Base-by-base conservation (phyloP, 2,113 vertebrate species). In the Tiliqua scincoides region DNA sequence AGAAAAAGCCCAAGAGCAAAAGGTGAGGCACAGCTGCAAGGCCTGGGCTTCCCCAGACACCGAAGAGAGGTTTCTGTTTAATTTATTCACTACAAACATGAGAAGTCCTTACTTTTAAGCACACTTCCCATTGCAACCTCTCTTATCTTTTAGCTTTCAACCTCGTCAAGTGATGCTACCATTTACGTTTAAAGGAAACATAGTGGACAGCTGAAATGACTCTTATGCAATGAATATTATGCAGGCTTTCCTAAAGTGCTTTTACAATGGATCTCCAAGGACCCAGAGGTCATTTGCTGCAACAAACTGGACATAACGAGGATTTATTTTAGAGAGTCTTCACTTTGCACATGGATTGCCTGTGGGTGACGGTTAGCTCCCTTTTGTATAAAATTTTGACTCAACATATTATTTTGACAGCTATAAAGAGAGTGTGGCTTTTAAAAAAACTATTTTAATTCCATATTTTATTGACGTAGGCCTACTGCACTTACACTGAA, bases 221-320 rank as follows among this genome's bases (percentile, higher is more conserved):
- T 94, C 82, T 78, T 85, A 88, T 87, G 59, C 67, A 85, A 75
- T 65, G 76, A 74, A 90, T 54, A 59, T 89, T 89, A 77, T 86
- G 82, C 89, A 92, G 89, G 27, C 89, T 91, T 86, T 88, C 84
- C 70, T 73, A 91, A 93, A 95, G 84, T 79, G 87, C 87, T 93
- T 88, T 92, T 93, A 92, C 84, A 88, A 94, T 89, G 78, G 75
- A 83, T 91, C 94, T 77, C 93, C 79, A 89, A 83, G 93, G 91
- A 93, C 88, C 82, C 91, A 92, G 80, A 70, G 86, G 92, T 91
- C 82, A 85, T 70, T 85, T 89, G 74, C 90, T 90, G 75, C 91
- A 85, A 71, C 94, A 87, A 92, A 94, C 83, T 90, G 86, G 85
- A 92, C 87, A 88, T 89, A 89, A 92, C 93, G 94, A 94, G 71